Evolutionary conservation across 2,888 invertebrate species (phyloP).

Genomic region (Archips crataeganus): DNA sequence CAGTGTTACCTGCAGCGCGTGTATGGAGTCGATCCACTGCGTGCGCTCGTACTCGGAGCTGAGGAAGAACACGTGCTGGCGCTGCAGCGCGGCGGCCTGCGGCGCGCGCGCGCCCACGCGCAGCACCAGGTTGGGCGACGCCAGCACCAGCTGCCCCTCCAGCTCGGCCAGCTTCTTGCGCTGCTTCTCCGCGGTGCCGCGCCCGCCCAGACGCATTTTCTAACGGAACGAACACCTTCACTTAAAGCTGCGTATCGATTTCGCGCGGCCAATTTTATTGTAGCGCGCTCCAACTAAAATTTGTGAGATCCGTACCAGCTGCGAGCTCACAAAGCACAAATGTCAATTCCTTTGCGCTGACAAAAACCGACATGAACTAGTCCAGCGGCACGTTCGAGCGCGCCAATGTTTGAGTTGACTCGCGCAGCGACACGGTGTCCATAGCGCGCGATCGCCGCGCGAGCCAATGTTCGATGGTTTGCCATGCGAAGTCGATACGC

Average conservation of each 20-base stretch:
- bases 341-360: too few species aligned
- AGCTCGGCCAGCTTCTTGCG: conserved; percentile 96
- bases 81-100: conserved; percentile 79
- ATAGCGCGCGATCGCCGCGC: too few species aligned
- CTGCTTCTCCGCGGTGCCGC: conserved; percentile 91
- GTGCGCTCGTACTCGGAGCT: conserved; percentile 97
- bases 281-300: too few species aligned
- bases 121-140: conserved; percentile 95
- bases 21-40: conserved; percentile 97
- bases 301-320: too few species aligned
- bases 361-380: too few species aligned
- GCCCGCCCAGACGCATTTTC: conserved; percentile 87
- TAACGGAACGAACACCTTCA: conserved; percentile 55
- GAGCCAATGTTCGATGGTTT: too few species aligned
- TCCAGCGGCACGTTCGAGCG: too few species aligned
- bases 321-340: too few species aligned
- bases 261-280: too few species aligned
- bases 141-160: conserved; percentile 95
- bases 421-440: too few species aligned
- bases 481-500: too few species aligned
- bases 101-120: conserved; percentile 90
- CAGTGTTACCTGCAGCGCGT: conserved; percentile 89
- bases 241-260: background rate
- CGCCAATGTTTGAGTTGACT: too few species aligned
- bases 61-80: conserved; percentile 93